Base-by-base conservation (phyloP, 92 coral and sea anemone genomes). In the Paragorgia papillata region DNA sequence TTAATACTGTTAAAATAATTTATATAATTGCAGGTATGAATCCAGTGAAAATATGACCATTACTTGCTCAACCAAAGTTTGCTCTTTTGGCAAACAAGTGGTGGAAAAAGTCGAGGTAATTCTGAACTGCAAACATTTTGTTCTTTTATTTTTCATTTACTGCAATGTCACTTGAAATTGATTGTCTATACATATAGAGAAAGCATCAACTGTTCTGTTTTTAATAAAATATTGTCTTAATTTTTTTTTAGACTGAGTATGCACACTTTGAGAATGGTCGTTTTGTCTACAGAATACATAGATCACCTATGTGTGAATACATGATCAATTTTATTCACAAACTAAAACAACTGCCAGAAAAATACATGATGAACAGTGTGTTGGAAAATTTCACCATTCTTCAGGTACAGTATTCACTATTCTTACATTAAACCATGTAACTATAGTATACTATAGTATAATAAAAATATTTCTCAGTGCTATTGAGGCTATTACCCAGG, bases 331-430 rank as follows among this genome's bases (percentile, higher is more conserved):
- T 94, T 65, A 91, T 94, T 54, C 98, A 94, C 84, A 94, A 90
- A 62, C 94, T 94, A 58, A 94, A 94, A 56, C 98, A 94, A 81
- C 84, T 94, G 22, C 98, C 98, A 10, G 98, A 94, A 79, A 94
- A 94, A 83, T 94, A 94, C 85, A 94, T 94, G 98, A 94, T 94
- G 98, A 94, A 94, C 83, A 94, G 98, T 60, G 98, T 94, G 10
- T 82, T 94, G 79, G 98, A 94, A 78, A 94, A 94, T 83, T 94
- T 94, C 76, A 94, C 98, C 24, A 94, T 94, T 37, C 80, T 94
- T 20, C 97, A 92, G 92, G 97, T 90, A 57, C 2, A 15, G 53
- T 7, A 46, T n/a, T n/a, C n/a, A n/a, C n/a, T n/a, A n/a, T n/a
- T n/a, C n/a, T n/a, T n/a, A n/a, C n/a, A n/a, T n/a, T n/a, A n/a